Percentiles rank a stretch among this genome's conserved stretches.
Evolutionary conservation across 1,140 invertebrate genomes (phyloP).

Genomic region (Aethina tumida): DNA sequence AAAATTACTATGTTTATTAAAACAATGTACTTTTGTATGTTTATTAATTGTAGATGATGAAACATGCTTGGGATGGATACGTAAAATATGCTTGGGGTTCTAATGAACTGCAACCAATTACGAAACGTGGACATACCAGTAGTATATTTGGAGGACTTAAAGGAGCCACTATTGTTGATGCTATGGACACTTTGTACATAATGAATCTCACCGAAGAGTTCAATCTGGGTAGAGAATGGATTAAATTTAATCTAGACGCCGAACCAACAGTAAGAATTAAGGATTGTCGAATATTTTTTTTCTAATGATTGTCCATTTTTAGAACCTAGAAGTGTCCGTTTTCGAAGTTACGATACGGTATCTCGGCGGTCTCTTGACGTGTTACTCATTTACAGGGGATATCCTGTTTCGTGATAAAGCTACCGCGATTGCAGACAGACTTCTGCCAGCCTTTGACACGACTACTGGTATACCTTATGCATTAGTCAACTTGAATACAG

Average conservation of each 20-base stretch:
- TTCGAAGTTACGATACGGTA: constrained; percentile 99
- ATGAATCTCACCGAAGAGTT: constrained; percentile 95
- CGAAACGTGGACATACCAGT: constrained; percentile 78
- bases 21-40: too few relatives aligned
- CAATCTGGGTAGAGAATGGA: constrained; percentile 87
- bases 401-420: constrained; percentile 91
- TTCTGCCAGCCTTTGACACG: constrained; percentile 95
- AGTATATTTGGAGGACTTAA: constrained; percentile 89
- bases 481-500: constrained; percentile 80
- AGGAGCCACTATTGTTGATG: constrained; percentile 95
- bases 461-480: constrained; percentile 94
- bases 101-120: constrained; percentile 92
- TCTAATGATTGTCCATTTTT: constrained; percentile 7
- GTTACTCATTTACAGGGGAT: constrained; percentile 92
- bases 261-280: constrained; percentile 57
- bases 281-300: background rate
- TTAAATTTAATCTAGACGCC: constrained; percentile 78
- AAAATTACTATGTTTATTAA: too few relatives aligned
- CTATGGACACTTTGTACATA: constrained; percentile 92
- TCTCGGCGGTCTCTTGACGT: constrained; percentile 87
- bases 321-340: constrained; percentile 88
- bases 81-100: constrained; percentile 95
- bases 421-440: constrained; percentile 79
- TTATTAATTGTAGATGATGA: constrained; percentile 79
- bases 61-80: constrained; percentile 92